Percentiles rank a stretch among this genome's conserved stretches.
Conservation (phyloP, 1,140 invertebrate species). For the Hylaeus anthracinus region DNA sequence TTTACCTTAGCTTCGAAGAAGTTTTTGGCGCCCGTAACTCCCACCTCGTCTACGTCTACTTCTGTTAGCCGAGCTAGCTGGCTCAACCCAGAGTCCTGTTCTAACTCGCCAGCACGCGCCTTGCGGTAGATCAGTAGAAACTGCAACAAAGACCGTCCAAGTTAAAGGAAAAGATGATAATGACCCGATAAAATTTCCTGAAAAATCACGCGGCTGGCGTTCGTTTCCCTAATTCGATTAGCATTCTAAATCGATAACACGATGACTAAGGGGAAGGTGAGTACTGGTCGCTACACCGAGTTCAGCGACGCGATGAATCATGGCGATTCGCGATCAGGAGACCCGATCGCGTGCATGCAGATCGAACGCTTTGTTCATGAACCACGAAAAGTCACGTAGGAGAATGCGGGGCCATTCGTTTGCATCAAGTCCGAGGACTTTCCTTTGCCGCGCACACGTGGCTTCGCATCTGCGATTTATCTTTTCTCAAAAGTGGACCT, state of each 20-base stretch:
- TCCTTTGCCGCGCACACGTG: constrained; percentile 31
- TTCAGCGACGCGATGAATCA: constrained; percentile 53
- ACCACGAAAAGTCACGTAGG: constrained; percentile 49
- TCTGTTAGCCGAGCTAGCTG: constrained; percentile 92
- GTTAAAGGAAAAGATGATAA: neutral
- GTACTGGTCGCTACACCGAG: constrained; percentile 1
- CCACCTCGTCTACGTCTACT: constrained; percentile 93
- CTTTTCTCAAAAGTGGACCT: neutral
- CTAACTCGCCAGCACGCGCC: constrained; percentile 91
- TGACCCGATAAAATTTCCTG: neutral
- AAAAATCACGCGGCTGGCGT: too few species aligned
- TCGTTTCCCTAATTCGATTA: neutral
- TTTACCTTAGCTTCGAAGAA: constrained; percentile 95
- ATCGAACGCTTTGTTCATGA: constrained; percentile 55
- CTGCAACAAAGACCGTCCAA: constrained; percentile 74
- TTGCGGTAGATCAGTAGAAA: constrained; percentile 94
- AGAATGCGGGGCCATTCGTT: constrained; percentile 31
- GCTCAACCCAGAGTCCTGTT: constrained; percentile 90
- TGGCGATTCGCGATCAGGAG: constrained; percentile 27
- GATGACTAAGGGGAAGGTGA: constrained; percentile 54
- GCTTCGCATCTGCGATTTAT: constrained; percentile 31
- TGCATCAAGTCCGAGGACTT: constrained; percentile 31
- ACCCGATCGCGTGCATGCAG: constrained; percentile 35
- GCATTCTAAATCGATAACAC: constrained; percentile 15
- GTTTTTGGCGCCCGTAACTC: constrained; percentile 93